Percentiles rank a stretch among this genome's conserved stretches.
phyloP scores from a whole-genome alignment of 2,113 vertebrate species.

The Myiopsitta monachus region DNA sequence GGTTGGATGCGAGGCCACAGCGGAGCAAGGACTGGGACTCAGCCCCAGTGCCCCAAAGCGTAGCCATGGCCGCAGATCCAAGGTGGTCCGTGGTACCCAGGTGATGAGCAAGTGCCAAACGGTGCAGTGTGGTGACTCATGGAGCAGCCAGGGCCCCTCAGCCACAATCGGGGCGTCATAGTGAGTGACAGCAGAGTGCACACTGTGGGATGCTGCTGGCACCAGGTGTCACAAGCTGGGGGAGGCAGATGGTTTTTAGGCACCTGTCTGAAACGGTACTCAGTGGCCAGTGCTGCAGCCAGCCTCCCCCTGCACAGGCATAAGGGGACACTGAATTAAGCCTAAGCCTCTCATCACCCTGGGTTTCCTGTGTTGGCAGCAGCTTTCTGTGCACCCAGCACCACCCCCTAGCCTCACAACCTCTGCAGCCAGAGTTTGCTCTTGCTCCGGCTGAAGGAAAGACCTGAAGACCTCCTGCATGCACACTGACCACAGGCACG shows the following conservation, averaged over 20 bases:
- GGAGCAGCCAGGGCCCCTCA: not conserved
- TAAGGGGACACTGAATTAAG: not conserved
- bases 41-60: accelerated
- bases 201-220: accelerated
- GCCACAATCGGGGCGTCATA: accelerated
- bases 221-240: accelerated
- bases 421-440: not conserved
- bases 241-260: not conserved
- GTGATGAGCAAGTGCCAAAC: not conserved
- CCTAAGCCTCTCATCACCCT: accelerated
- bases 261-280: not conserved
- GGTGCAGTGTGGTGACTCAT: accelerated
- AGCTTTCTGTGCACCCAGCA: not conserved
- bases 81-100: accelerated
- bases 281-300: accelerated
- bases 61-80: not conserved
- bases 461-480: not conserved
- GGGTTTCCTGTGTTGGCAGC: not conserved
- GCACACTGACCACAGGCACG: not conserved
- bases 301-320: not conserved
- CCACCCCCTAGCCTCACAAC: not conserved
- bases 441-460: not conserved
- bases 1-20: accelerated
- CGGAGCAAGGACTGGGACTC: not conserved
- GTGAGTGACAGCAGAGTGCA: not conserved